Base-by-base conservation (phyloP, 2,888 invertebrate genomes). In the Thecophora atra region DNA sequence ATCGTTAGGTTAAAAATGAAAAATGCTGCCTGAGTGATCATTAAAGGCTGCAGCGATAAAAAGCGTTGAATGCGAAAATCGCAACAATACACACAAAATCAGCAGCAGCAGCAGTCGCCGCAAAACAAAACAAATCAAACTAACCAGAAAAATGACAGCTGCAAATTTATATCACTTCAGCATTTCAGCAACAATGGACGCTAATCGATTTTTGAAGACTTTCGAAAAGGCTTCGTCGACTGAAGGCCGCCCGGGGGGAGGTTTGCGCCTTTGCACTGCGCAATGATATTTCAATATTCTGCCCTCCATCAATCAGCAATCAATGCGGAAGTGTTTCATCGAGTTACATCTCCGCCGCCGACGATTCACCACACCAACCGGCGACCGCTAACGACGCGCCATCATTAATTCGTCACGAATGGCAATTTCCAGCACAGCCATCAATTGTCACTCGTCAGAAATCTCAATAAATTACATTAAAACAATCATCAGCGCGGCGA, bases 11-110 rank as follows among this genome's bases (percentile, higher is more conserved):
- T 51, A 51, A 51, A 51, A 60, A 69, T 51, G 60, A 60, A 60
- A 69, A 69, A 69, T 60, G 69, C 47, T 26, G 28, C 44, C 28
- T 19, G 60, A 28, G 69, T 26, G 69, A 60, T 69, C 69, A 58
- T 69, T 69, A 69, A 47, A 69, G 69, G 28, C 47, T 37, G 30
- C 26, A 26, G 26, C 15, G 64, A 24, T 26, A 58, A 15, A 58
- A 58, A 56, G 13, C 47, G 47, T 44, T 64, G 47, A 64, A 47
- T 64, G 64, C 64, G 64, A 64, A 64, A 58, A 47, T 47, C 26
- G 47, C 47, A 37, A 24, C 44, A 71, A 51, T 47, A 62, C 17
- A 37, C 28, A 56, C 68, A 68, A 21, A 56, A 69, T 19, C 58
- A 60, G 11, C 58, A 30, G 54, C 65, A 65, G 21, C 71, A 60